Base-by-base conservation (phyloP, 2,888 invertebrate genomes). In the Ischnura elegans region DNA sequence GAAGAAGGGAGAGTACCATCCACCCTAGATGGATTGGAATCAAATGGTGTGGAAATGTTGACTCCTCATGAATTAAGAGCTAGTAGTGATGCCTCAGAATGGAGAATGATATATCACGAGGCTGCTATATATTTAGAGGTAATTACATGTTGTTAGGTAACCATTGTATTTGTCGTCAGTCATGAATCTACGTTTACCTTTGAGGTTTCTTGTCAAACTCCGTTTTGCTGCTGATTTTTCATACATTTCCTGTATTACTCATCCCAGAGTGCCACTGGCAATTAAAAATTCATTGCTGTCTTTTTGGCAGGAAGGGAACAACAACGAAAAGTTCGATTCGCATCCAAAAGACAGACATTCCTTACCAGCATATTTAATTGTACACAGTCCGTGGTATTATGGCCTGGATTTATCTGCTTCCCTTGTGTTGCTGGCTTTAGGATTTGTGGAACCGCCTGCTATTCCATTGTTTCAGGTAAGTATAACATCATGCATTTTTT, bases 21-120 rank as follows among this genome's bases (percentile, higher is more conserved):
- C 55, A 61, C 90, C 90, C 66, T 61, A 90, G 61, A 61, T 43
- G 43, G 55, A 42, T 43, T 90, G 61, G 90, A 90, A 36, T 90
- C 90, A 1, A 90, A 90, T 42, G 90, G 90, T 16, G 90, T 90
- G 43, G 90, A 90, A 90, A 66, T 90, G 90, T 42, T 90, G 21
- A 90, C 90, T 45, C 43, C 90, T 0, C 55, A 45, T 90, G 90
- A 90, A 61, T 42, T 90, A 13, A 61, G 90, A 61, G 61, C 90
- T n/a, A 90, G 25, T 66, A 61, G 61, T 36, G 90, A 90, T 90
- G 90, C 90, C 93, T 95, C 96, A 94, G 97, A 97, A 94, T 98
- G 98, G 98, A 98, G 98, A 96, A 98, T 98, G 97, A 98, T 98
- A 96, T 98, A 98, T 95, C 98, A 98, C 95, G 98, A 98, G 95